phyloP scores from a whole-genome alignment of 2,888 invertebrate species.

The Matsumyia berberina region DNA sequence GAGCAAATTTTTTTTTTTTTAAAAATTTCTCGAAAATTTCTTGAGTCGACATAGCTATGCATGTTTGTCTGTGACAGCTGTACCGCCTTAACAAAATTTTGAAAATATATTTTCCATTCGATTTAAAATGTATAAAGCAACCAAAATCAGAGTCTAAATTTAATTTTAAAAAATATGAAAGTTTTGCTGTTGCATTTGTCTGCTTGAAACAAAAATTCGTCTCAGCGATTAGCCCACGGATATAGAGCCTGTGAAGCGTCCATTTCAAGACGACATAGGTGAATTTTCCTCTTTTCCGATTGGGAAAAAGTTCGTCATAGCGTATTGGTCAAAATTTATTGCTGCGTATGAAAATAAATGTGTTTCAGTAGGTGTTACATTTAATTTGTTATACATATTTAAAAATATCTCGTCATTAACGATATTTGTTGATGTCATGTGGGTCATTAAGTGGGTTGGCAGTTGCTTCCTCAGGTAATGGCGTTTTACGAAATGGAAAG shows the following conservation, averaged over 20 bases:
- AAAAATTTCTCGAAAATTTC: no score
- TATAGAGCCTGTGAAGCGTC: neutral
- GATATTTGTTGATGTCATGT: conserved; percentile 5
- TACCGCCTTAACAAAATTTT: neutral
- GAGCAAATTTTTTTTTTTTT: no score
- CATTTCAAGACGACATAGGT: neutral
- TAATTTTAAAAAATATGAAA: conserved; percentile 9
- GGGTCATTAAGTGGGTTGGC: neutral
- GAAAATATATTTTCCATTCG: neutral
- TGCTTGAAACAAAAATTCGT: neutral
- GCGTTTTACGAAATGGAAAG: neutral
- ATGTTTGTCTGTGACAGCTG: neutral
- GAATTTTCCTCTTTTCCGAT: neutral
- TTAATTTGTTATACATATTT: conserved; percentile 1
- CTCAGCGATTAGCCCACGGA: neutral
- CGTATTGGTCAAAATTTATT: conserved; percentile 2
- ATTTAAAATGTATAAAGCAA: neutral
- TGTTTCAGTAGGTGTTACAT: neutral
- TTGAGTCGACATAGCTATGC: no score
- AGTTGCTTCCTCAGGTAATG: conserved; percentile 18
- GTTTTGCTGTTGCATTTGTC: neutral
- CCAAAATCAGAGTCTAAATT: neutral
- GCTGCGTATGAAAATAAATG: neutral
- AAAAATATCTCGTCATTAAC: conserved; percentile 13
- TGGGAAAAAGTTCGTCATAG: conserved; percentile 2